phyloP scores from a whole-genome alignment of 2,113 vertebrate species.

The Nematolebias whitei region DNA sequence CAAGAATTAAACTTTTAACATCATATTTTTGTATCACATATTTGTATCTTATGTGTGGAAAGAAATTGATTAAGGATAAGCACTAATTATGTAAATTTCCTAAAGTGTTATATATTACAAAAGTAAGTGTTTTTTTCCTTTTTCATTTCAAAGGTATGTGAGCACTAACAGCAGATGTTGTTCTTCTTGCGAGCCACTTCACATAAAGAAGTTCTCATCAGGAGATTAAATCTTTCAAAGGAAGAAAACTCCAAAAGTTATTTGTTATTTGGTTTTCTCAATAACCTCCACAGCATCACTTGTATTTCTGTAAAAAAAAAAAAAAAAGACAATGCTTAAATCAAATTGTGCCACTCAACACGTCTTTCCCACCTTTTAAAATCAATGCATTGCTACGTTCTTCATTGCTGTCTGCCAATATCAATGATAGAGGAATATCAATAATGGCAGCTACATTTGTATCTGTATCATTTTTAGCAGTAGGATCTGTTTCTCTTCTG shows the following conservation, averaged over 20 bases:
- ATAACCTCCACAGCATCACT: constrained; percentile 47
- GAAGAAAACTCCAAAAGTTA: constrained; percentile 35
- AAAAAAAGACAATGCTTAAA: constrained; percentile 65
- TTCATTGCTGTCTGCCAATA: constrained; percentile 75
- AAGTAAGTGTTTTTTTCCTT: too few relatives aligned
- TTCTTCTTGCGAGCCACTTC: constrained; percentile 37
- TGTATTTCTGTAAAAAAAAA: constrained; percentile 60
- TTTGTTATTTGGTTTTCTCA: constrained; percentile 37
- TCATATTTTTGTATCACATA: background rate
- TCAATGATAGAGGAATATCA: constrained; percentile 77
- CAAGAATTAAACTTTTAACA: too few relatives aligned
- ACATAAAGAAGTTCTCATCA: constrained; percentile 41
- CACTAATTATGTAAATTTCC: background rate
- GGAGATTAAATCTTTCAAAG: constrained; percentile 37
- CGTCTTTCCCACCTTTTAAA: constrained; percentile 50
- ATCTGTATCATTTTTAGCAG: constrained; percentile 74
- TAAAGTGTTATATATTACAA: background rate
- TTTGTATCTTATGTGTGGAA: background rate
- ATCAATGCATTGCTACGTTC: constrained; percentile 76
- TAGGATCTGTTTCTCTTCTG: constrained; percentile 73
- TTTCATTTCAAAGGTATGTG: background rate
- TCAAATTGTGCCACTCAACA: constrained; percentile 73
- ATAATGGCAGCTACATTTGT: constrained; percentile 79
- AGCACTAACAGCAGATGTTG: constrained; percentile 17
- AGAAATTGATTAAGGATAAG: background rate